These are phyloP conservation scores for Dinoponera quadriceps DNA, from an alignment of 1,140 invertebrate genomes.

Conservation along the genomic window DNA sequence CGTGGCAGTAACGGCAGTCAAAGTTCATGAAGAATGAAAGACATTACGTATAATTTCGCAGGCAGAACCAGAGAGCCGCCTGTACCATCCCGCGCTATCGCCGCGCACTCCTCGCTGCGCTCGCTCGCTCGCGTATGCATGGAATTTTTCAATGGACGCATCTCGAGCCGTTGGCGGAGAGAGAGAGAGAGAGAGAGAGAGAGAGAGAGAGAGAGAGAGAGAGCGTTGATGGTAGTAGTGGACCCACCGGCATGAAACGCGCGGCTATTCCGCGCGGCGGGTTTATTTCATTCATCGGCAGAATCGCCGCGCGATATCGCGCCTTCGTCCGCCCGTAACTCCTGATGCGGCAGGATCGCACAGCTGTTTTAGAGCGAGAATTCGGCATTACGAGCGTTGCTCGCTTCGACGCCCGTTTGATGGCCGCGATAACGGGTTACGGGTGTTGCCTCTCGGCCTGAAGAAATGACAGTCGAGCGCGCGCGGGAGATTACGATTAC, in stretches of 20 bases:
- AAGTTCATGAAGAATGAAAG: conserved; percentile 25
- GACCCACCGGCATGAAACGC: neutral
- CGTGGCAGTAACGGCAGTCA: neutral
- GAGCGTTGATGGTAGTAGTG: conserved; percentile 5
- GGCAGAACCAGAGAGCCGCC: conserved; percentile 5
- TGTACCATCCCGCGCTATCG: conserved; percentile 32
- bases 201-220: too few species aligned
- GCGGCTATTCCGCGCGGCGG: conserved; percentile 17
- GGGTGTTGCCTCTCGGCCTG: neutral
- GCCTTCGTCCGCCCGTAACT: neutral
- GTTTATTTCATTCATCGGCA: conserved; percentile 35
- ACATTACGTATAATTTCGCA: conserved; percentile 56
- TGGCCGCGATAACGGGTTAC: conserved; percentile 20
- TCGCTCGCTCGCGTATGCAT: conserved; percentile 66
- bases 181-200: too few species aligned
- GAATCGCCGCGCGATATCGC: conserved; percentile 6
- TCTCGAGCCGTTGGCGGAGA: conserved; percentile 51
- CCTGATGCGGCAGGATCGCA: neutral
- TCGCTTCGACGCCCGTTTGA: conserved; percentile 13
- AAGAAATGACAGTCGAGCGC: conserved; percentile 35
- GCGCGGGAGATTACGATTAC: conserved; percentile 12
- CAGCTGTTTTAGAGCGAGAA: conserved; percentile 18
- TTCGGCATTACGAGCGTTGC: neutral
- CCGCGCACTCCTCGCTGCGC: conserved; percentile 5
- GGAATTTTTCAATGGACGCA: conserved; percentile 67